Base-by-base conservation (phyloP, 23 tunicate genomes). In the Trididemnum clinides region DNA sequence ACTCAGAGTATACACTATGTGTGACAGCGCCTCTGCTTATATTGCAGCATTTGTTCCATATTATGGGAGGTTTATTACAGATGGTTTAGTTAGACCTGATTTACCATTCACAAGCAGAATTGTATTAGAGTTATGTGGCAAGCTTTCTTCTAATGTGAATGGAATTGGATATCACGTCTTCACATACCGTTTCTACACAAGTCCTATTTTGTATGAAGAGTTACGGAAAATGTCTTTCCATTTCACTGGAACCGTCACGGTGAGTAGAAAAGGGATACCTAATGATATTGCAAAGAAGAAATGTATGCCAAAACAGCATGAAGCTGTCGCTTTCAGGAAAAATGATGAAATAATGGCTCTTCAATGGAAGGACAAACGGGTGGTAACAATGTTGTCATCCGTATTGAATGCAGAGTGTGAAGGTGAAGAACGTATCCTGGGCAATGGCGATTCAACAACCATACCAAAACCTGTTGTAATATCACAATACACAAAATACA, bases 291-390 rank as follows among this genome's bases (percentile, higher is more conserved):
- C 7, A 10, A 69, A 69, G 38, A 69, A 31, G 7, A 69, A 31
- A 6, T 6, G 12, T 27, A 69, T 27, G 21, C 35, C 76, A 28
- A 69, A 69, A 69, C 38, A 27, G 76, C 76, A 31, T 69, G 76
- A 69, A 69, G 37, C 31, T 69, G 38, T 69, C 7, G 38, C 76
- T 29, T 33, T 69, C 38, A 28, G 76, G 31, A 28, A 69, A 69
- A 31, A 69, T 69, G 38, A 33, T n/a, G 38, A 69, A 35, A 33
- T 21, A 31, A 69, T 69, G 76, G 76, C 76, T 69, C 37, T 69
- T 15, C 76, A 69, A 69, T 69, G 76, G 76, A 69, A 69, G 37
- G 38, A 69, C 76, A 69, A 69, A 21, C 37, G 76, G 38, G 76
- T 69, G 38, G 38, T 69, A 33, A 69, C 76, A 21, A 69, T 69